Evolutionary conservation across 1,140 invertebrate species (phyloP), one percentile per base, ranked within the genome.

Genomic region (Dreissena rostriformis): DNA sequence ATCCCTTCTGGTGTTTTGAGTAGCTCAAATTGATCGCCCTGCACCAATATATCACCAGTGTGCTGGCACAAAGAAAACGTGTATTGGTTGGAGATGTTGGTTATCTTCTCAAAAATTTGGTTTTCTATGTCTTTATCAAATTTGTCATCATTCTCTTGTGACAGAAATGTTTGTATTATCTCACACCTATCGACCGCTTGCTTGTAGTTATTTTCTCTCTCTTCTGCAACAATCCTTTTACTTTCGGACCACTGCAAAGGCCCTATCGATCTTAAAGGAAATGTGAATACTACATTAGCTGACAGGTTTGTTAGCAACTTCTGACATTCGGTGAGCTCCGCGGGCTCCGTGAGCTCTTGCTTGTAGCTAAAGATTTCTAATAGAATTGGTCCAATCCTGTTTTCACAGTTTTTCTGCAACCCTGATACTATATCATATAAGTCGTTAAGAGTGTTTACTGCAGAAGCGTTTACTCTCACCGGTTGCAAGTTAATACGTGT

Each of bases 41-140:
- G n/a, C n/a, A 70, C 7, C 26, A 49, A 49, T 14, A 70, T 7
- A 19, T 17, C 51, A 22, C 67, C 24, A 14, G 39, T 39, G 4
- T 28, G 0, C 15, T 22, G 1, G 2, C 2, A 2, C 12, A 67
- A 29, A 2, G 24, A 15, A 39, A 29, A 70, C 17, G 8, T 14
- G 19, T 52, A 51, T 24, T 72, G 49, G 10, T 72, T 24, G 12
- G 28, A 12, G 29, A 52, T 49, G 7, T 39, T 39, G 8, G 39
- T 72, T 51, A 72, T 52, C 12, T 26, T 11, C 53, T 52, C 26
- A 24, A 72, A 72, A 72, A 51, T 51, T 5, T 19, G 7, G n/a
- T 49, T 24, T 52, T 72, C 70, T 72, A 52, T 72, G 19, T 72
- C 39, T 12, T 52, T 52, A 52, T 72, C 49, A n/a, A 72, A 72